A percentile compares a stretch with the other conserved stretches of the same genome.
Conservation (phyloP, 2,888 invertebrate genomes). For the Escarpia spicata region DNA sequence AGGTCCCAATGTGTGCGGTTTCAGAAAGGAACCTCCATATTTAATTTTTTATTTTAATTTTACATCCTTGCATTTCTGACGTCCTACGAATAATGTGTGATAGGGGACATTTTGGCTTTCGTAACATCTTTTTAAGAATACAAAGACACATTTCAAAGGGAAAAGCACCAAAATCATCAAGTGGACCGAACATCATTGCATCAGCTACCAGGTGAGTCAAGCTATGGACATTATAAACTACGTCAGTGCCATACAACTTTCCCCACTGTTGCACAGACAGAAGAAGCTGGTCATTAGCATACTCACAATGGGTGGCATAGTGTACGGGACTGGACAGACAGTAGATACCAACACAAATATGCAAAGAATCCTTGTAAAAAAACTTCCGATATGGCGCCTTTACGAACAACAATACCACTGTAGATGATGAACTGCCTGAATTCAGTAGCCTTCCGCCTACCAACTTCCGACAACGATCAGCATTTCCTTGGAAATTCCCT, state of each 20-base stretch:
- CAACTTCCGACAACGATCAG: slow-evolving; percentile 37
- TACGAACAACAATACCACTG: slow-evolving; percentile 13
- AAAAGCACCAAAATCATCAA: slow-evolving; percentile 57
- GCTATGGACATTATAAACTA: slow-evolving; percentile 60
- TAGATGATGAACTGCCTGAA: slow-evolving; percentile 9
- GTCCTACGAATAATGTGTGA: slow-evolving; percentile 26
- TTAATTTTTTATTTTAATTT: background rate
- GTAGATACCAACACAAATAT: slow-evolving; percentile 42
- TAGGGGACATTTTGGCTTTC: slow-evolving; percentile 21
- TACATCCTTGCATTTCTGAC: slow-evolving; percentile 23
- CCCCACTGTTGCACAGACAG: slow-evolving; percentile 46
- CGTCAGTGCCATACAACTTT: slow-evolving; percentile 53
- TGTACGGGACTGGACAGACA: slow-evolving; percentile 36
- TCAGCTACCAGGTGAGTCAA: slow-evolving; percentile 58
- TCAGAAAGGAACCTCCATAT: background rate
- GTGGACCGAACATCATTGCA: slow-evolving; percentile 49
- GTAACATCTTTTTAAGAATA: slow-evolving; percentile 33
- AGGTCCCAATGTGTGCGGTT: background rate
- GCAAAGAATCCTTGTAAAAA: slow-evolving; percentile 47
- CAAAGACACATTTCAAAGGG: slow-evolving; percentile 58
- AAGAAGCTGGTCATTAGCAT: slow-evolving; percentile 40
- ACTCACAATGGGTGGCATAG: slow-evolving; percentile 37
- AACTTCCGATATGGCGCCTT: slow-evolving; percentile 35
- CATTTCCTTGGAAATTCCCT: slow-evolving; percentile 19
- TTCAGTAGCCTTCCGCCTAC: background rate